Conservation (phyloP, 1,140 invertebrate species). For the Ylistrum balloti region DNA sequence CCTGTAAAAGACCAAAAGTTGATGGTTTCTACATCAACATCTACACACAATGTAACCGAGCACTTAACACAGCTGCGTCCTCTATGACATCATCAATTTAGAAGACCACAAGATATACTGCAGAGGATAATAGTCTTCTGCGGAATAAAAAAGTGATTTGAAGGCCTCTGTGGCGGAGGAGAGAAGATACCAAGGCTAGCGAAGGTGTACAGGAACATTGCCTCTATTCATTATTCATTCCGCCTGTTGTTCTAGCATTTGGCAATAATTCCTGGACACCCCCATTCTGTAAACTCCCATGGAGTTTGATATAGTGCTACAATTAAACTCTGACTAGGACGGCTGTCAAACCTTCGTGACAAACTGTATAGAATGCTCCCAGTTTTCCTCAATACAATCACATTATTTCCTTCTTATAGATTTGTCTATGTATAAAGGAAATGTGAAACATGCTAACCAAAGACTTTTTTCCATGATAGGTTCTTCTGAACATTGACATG, state of each 20-base stretch:
- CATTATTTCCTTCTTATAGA: background rate
- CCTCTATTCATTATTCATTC: background rate
- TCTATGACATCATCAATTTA: background rate
- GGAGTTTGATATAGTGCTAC: background rate
- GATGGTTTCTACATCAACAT: background rate
- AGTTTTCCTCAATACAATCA: background rate
- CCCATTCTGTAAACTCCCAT: background rate
- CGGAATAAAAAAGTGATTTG: slow-evolving; percentile 16
- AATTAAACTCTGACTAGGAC: background rate
- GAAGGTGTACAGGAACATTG: background rate
- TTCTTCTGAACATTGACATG: background rate
- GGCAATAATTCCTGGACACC: background rate
- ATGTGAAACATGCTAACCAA: background rate
- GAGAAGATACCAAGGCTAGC: no score
- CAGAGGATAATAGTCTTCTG: background rate
- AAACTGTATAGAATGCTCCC: background rate
- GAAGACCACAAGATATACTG: background rate
- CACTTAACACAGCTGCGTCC: background rate
- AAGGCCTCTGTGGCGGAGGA: background rate
- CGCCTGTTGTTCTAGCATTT: background rate
- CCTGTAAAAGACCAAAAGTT: background rate
- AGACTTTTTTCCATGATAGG: background rate
- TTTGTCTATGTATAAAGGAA: background rate
- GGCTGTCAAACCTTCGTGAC: slow-evolving; percentile 4
- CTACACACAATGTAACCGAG: background rate